Base-by-base conservation (phyloP, 2,888 invertebrate species). In the Phortica magna region DNA sequence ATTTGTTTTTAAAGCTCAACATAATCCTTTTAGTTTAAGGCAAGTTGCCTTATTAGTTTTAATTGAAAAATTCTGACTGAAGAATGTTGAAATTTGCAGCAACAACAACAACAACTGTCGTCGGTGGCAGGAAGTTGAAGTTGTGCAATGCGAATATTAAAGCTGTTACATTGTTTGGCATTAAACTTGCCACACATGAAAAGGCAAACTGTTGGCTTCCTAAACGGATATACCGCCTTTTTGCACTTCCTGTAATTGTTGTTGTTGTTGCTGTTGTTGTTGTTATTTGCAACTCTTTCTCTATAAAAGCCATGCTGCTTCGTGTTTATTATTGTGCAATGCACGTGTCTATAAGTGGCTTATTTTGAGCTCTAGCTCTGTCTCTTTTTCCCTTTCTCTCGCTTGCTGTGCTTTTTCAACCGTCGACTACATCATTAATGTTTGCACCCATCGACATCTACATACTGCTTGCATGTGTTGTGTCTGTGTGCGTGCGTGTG, bases 141-240 rank as follows among this genome's bases (percentile, higher is more conserved):
- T 31, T 31, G 31, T 31, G 31, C 31, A 31, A 31, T 31, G 31
- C 31, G 31, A 31, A 31, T 31, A 31, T 31, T 31, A 31, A 31
- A 31, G 31, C 31, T 31, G 31, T 31, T 31, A 31, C 31, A 31
- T 31, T 31, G 31, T 31, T 31, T 31, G 31, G 31, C 48, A 14
- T 48, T 9, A 48, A 48, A 48, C 48, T 59, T 59, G n/a, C 59
- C 53, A 2, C 59, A 59, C n/a, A 59, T 19, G 7, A 59, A 6
- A 59, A 12, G 59, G 88, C 85, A 85, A 83, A 88, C 81, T 86
- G 83, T 82, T 88, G 87, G 85, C 85, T 85, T 85, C 85, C 88
- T 86, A 82, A 85, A 86, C 85, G 85, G 88, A 85, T 86, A 88
- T 84, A 80, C 85, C 78, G 83, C 83, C 88, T 88, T 83, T 79